Evolutionary conservation across 2,113 vertebrate species (phyloP), one percentile per base, ranked within the genome.

Genomic region (Rhynchopsitta pachyrhyncha): DNA sequence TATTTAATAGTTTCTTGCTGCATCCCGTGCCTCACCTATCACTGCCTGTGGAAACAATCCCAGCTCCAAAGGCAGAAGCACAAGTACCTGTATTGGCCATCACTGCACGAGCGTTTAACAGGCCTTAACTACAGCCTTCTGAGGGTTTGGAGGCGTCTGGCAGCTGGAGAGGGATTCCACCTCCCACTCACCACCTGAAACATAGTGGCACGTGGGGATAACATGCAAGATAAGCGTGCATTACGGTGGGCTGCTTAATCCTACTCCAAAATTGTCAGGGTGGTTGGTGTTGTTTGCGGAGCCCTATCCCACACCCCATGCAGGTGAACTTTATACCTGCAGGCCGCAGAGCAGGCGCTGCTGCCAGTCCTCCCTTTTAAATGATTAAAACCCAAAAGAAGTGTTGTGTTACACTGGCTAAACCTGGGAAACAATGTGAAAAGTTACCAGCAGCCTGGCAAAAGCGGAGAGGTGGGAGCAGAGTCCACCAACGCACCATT

Each of bases 201-300:
- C 28, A 39, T 1, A 15, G 73, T 3, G 35, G 57, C 52, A 3
- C 0, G 5, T 1, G 35, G 28, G 28, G 52, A 10, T 35, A 29
- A 10, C 0, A 10, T 18, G 5, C 35, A 7, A 11, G 33, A 15
- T 59, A 28, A 13, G 10, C 0, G 0, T 17, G 33, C 6, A 0
- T 11, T 11, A 8, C 5, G 1, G 10, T 27, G 10, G 27, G 59
- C 8, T 7, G 35, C 28, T 53, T 13, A 6, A 17, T 6, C 7
- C 2, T 31, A 7, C 28, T 5, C 18, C 22, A 1, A 15, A 19
- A 5, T 12, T 8, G 31, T 4, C 16, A 4, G 9, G 16, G 63
- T 0, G 2, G 27, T 28, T 0, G 28, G 22, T 15, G 5, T 2
- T 2, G 0, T 3, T 17, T 3, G 42, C 0, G 2, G 14, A 10